Conservation (phyloP, 2,113 vertebrate species). For the Psittacula cyanocephala region DNA sequence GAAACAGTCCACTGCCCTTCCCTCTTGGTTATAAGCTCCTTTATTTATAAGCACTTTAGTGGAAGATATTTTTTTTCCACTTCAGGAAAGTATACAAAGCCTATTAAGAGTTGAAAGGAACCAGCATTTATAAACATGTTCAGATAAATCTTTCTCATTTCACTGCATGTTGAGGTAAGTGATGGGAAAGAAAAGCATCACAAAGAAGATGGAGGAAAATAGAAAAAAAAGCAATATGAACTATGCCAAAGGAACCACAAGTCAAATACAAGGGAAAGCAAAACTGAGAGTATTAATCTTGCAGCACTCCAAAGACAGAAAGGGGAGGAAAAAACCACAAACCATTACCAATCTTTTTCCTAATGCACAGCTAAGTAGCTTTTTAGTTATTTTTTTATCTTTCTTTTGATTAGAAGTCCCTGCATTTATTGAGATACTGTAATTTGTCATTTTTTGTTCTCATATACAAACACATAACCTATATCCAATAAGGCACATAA, state of each 20-base stretch:
- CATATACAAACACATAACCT: not conserved
- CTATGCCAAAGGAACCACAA: not conserved
- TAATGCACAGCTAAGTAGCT: not conserved
- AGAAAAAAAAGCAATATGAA: not conserved
- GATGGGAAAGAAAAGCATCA: not conserved
- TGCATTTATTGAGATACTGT: not conserved
- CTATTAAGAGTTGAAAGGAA: not conserved
- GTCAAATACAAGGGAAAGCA: not conserved
- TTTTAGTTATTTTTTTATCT: not conserved
- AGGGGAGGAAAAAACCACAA: not conserved
- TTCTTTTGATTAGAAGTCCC: not conserved
- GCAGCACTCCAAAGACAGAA: not conserved
- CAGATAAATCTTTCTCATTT: not conserved
- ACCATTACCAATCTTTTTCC: not conserved
- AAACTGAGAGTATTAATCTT: not conserved
- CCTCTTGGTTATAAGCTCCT: not conserved
- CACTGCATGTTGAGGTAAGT: not conserved
- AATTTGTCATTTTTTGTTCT: not conserved
- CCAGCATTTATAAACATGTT: not conserved
- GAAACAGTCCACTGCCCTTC: not conserved
- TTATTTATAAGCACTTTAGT: not conserved
- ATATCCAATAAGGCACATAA: not conserved
- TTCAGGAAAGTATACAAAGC: not conserved
- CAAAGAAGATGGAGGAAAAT: not conserved
- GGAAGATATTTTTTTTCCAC: not conserved